Conservation (phyloP, 2,113 vertebrate genomes). For the Pygathrix nemaeus region DNA sequence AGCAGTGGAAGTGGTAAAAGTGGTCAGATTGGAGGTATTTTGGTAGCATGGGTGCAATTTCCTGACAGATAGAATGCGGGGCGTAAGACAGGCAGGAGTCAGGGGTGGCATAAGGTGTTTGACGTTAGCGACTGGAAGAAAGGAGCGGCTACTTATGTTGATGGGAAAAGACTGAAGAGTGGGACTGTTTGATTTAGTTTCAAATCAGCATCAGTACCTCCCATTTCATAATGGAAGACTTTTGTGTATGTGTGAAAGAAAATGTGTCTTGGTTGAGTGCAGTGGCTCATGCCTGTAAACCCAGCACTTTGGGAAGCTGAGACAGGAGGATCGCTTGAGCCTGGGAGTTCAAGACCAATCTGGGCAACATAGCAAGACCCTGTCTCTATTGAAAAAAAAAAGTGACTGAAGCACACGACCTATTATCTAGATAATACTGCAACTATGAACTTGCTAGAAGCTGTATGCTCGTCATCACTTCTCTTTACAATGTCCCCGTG, state of each 20-base stretch:
- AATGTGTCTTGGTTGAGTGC: too few species aligned
- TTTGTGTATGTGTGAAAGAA: too few species aligned
- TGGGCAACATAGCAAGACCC: neutral
- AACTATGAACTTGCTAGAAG: neutral
- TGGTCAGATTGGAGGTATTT: neutral
- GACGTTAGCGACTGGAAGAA: neutral
- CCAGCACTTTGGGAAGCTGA: neutral
- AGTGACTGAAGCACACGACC: neutral
- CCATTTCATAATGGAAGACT: neutral
- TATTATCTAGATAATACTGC: neutral
- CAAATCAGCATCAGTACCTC: neutral
- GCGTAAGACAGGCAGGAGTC: neutral
- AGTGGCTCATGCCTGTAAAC: too few species aligned
- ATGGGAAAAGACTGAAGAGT: neutral
- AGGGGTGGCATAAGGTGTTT: neutral
- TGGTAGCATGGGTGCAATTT: neutral
- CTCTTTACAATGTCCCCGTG: neutral
- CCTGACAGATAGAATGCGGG: neutral
- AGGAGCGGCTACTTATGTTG: neutral
- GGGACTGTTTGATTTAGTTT: neutral
- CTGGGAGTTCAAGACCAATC: neutral
- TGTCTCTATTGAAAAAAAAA: neutral
- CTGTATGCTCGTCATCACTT: neutral
- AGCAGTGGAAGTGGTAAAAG: rapidly evolving
- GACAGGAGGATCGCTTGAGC: neutral